Base-by-base conservation (phyloP, 2,113 vertebrate genomes). In the Emydura subglobosa region DNA sequence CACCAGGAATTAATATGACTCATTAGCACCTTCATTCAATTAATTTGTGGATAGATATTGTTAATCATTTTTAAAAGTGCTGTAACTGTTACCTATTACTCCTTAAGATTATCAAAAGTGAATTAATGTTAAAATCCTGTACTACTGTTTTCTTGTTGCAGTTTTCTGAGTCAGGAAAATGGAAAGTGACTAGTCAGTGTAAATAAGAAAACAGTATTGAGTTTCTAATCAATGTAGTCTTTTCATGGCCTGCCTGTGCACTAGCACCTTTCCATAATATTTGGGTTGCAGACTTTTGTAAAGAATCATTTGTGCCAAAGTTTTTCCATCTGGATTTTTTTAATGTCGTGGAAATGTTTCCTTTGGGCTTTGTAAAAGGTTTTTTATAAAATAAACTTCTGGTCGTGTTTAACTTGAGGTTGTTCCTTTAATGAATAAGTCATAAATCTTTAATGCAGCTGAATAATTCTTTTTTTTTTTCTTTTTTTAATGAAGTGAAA, bases 221-320 rank as follows among this genome's bases (percentile, higher is more conserved):
- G 94, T 72, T 97, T 97, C 96, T 97, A 96, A 97, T 97, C 96
- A 97, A 96, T 95, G 91, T 97, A 96, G 96, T 96, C 96, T 97
- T 93, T 94, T 96, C 96, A 97, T 96, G 39, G 39, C 39, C 39
- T 97, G 96, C 97, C 61, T 68, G 8, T 68, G 4, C 14, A n/a
- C 65, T n/a, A 10, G 7, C 7, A n/a, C 31, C 16, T 65, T 65
- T 68, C 34, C 34, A n/a, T 3, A n/a, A 39, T 68, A 68, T n/a
- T 31, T 68, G 17, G 65, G 61, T 65, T 65, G 61, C 14, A 65
- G 61, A 65, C 61, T 65, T 53, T 65, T 65, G 31, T 31, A 65
- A 16, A 65, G 61, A 31, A 65, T 34, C 34, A 65, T 65, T 65
- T 65, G 61, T 65, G 9, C 31, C 31, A 65, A 65, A 12, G 13